Conservation (phyloP, 2,113 vertebrate species). For the Phalacrocorax brasilianus region DNA sequence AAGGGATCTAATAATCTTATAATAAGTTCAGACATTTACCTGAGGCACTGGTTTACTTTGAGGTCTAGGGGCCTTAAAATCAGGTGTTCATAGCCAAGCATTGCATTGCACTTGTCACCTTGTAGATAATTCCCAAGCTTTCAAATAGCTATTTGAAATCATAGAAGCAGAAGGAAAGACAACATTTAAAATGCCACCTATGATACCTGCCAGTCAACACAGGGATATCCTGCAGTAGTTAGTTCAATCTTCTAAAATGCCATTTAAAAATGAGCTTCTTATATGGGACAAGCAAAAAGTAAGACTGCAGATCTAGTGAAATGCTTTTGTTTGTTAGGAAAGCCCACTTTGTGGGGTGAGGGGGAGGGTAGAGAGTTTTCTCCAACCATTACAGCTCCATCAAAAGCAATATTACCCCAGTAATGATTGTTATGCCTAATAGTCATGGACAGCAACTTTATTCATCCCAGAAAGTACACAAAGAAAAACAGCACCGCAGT, state of each 20-base stretch:
- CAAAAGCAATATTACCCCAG: neutral
- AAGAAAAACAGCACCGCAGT: neutral
- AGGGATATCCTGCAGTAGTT: neutral
- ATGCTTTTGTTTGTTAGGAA: neutral
- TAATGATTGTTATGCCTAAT: constrained; percentile 17
- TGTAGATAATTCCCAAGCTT: neutral
- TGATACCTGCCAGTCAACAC: fast-evolving
- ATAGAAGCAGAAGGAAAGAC: neutral
- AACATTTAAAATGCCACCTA: neutral
- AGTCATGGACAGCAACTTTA: neutral
- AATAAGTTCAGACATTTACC: neutral
- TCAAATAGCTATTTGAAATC: neutral
- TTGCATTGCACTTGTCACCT: neutral
- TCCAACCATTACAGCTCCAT: neutral
- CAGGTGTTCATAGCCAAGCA: neutral
- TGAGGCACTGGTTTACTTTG: neutral
- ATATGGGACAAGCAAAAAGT: neutral
- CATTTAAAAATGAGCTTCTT: neutral
- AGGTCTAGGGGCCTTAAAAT: neutral
- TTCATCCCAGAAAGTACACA: neutral
- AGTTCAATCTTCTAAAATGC: neutral
- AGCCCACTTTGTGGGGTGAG: neutral
- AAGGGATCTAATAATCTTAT: neutral
- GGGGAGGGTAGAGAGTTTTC: neutral
- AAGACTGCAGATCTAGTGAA: neutral